These are phyloP conservation scores for Ophion costatus DNA, from an alignment of 2,888 invertebrate species.

Conservation along the genomic window DNA sequence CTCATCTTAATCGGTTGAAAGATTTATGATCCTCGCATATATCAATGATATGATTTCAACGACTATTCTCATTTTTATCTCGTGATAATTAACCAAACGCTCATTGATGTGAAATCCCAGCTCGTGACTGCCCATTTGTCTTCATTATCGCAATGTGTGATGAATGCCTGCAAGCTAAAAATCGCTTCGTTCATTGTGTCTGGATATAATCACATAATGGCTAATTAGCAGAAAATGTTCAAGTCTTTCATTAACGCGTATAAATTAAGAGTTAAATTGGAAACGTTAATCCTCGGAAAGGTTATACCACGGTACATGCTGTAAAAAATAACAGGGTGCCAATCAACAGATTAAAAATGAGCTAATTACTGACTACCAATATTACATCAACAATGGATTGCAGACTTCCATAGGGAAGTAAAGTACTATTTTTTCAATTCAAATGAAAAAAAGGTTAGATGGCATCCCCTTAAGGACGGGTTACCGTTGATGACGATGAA, in stretches of 20 bases:
- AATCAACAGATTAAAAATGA: too few relatives aligned
- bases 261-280: neutral
- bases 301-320: too few relatives aligned
- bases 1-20: neutral
- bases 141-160: neutral
- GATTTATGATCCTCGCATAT: neutral
- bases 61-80: neutral
- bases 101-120: neutral
- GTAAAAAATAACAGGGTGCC: too few relatives aligned
- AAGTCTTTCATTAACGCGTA: neutral
- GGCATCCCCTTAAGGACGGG: too few relatives aligned
- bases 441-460: too few relatives aligned
- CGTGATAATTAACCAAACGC: neutral
- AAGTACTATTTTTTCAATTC: too few relatives aligned
- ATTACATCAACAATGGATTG: too few relatives aligned
- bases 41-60: neutral
- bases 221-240: neutral
- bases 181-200: neutral
- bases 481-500: too few relatives aligned
- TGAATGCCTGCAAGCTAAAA: neutral
- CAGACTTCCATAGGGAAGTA: too few relatives aligned
- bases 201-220: neutral
- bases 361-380: too few relatives aligned
- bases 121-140: conserved; percentile 1
- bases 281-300: neutral